Evolutionary conservation across 2,113 vertebrate genomes (phyloP).

Genomic region (Ptilonorhynchus violaceus): DNA sequence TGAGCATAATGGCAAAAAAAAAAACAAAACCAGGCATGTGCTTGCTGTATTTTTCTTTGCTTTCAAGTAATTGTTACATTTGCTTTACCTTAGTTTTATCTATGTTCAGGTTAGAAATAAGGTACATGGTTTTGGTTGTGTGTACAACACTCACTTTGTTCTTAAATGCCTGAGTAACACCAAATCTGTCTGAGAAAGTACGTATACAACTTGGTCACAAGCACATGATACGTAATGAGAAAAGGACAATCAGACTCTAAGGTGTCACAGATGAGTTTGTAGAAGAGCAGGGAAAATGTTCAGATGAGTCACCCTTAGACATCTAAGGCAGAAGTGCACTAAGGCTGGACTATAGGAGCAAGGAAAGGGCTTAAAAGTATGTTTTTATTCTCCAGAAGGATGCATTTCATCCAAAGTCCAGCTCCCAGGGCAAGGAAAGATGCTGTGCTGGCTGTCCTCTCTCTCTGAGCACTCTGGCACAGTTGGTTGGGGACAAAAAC

Average conservation of each 20-base stretch:
- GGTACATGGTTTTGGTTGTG: fast-evolving
- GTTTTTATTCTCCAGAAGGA: not conserved
- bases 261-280: not conserved
- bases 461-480: conserved; percentile 16
- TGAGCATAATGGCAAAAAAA: not conserved
- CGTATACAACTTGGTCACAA: not conserved
- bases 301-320: not conserved
- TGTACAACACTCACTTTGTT: not conserved
- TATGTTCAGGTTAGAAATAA: not conserved
- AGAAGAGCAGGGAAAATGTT: not conserved
- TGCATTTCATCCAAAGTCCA: not conserved
- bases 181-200: not conserved
- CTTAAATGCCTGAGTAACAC: not conserved
- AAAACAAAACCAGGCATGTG: fast-evolving
- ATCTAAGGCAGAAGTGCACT: not conserved
- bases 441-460: conserved; percentile 34
- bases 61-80: not conserved
- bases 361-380: not conserved
- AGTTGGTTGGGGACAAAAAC: conserved; percentile 32
- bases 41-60: not conserved
- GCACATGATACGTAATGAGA: not conserved
- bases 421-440: conserved; percentile 25
- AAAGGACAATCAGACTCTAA: not conserved
- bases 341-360: not conserved
- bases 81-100: not conserved